Conservation (phyloP, 2,113 vertebrate genomes). For the Turdus rufiventris region DNA sequence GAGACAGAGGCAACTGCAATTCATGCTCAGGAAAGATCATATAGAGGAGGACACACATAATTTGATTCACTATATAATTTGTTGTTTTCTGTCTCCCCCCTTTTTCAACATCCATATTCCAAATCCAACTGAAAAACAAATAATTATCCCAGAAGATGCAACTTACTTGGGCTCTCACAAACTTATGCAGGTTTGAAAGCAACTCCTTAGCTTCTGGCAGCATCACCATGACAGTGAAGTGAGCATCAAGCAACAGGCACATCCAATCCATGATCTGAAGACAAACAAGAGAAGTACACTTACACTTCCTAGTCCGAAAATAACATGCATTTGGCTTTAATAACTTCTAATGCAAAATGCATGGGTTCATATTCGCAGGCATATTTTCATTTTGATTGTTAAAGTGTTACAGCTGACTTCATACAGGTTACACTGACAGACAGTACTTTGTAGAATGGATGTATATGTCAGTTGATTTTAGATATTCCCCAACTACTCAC, state of each 20-base stretch:
- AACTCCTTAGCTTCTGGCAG: slow-evolving; percentile 85
- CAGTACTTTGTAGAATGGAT: not conserved
- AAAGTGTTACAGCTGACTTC: not conserved
- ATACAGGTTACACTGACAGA: not conserved
- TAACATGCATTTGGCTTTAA: not conserved
- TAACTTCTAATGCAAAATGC: not conserved
- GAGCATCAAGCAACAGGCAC: slow-evolving; percentile 88
- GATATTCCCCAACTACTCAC: not conserved
- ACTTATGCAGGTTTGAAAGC: slow-evolving; percentile 82
- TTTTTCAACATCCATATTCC: not conserved
- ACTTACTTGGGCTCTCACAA: slow-evolving; percentile 89
- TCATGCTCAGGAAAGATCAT: not conserved
- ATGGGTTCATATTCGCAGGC: not conserved
- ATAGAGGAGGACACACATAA: not conserved
- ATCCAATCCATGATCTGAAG: slow-evolving; percentile 94
- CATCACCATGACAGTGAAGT: slow-evolving; percentile 92
- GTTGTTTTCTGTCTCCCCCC: not conserved
- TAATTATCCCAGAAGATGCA: not conserved
- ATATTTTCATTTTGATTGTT: not conserved
- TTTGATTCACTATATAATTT: not conserved
- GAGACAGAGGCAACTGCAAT: not conserved
- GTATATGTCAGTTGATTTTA: not conserved
- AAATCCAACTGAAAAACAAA: not conserved
- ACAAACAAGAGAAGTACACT: not conserved
- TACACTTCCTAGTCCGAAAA: not conserved